Percentiles rank a stretch among this genome's conserved stretches.
Conservation (phyloP, 2,888 invertebrate species). For the Odiellus spinosus region DNA sequence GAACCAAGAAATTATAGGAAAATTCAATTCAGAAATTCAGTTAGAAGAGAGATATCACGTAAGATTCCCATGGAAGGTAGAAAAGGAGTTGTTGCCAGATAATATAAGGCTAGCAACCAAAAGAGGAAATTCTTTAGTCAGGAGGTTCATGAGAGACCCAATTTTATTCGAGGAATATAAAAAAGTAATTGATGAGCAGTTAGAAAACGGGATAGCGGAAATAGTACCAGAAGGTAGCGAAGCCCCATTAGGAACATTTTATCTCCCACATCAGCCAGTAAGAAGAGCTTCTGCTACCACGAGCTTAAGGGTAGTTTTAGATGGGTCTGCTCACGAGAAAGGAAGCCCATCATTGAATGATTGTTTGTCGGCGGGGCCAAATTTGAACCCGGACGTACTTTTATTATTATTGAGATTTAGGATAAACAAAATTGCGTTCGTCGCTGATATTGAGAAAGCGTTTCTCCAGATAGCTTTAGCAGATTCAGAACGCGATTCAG, state of each 20-base stretch:
- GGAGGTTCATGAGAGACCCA: no score
- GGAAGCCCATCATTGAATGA: constrained; percentile 6
- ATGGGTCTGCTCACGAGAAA: constrained; percentile 3
- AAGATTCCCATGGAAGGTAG: no score
- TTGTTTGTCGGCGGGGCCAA: constrained; percentile 4
- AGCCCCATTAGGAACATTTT: not conserved
- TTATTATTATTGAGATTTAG: constrained; percentile 2
- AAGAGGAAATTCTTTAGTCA: no score
- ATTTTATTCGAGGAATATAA: no score
- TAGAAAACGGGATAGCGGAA: no score
- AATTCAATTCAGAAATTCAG: no score
- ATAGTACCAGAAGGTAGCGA: no score
- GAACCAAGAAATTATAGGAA: no score
- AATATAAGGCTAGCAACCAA: no score
- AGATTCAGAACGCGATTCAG: constrained; percentile 1
- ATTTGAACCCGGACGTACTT: constrained; percentile 3
- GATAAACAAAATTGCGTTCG: constrained; percentile 11
- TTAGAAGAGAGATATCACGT: no score
- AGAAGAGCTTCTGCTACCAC: not conserved
- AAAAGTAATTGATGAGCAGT: no score
- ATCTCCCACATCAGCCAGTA: constrained; percentile 7
- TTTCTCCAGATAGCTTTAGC: constrained; percentile 5
- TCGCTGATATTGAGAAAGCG: constrained; percentile 6
- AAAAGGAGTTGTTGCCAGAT: no score
- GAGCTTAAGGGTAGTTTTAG: constrained; percentile 5